Base-by-base conservation (phyloP, 2,888 invertebrate genomes). In the Dicyrtoma fusca region DNA sequence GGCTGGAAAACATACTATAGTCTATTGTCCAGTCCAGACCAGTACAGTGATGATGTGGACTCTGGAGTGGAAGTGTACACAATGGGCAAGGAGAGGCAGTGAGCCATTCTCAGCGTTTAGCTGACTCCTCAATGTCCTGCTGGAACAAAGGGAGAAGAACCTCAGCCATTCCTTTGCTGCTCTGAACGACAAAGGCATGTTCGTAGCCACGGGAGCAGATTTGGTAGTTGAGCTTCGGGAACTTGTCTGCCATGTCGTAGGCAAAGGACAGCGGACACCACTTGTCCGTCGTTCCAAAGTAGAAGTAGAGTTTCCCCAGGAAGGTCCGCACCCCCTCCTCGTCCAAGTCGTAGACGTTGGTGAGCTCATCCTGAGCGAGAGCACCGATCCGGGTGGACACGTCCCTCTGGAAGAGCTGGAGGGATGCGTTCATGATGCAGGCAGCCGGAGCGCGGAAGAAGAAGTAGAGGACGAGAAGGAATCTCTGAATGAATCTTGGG, bases 191-290 rank as follows among this genome's bases (percentile, higher is more conserved):
- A 87, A 94, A 97, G 2, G 92, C 89, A 84, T 97, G 96, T 44
- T 87, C 86, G 80, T 88, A 87, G 21, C 87, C 86, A 61, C 86
- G 83, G 21, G 85, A 84, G 82, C 90, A 90, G 21, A 91, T 81
- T 74, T 86, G 83, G 2, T 89, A 88, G 76, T 90, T 86, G 8
- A 89, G 84, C 70, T 86, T 83, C 0, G 90, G 90, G 82, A 89
- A 86, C 71, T 84, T 84, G 21, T 83, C 80, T 75, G 86, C 87
- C 72, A 96, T 83, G 75, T 90, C 88, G 26, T 89, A 84, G 82
- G 88, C 92, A 82, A 90, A 92, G 51, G 85, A 83, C 0, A 88
- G 80, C 0, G 96, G 96, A 65, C 89, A 91, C 97, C 97, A 97
- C 8, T 88, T 88, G 84, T 97, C 97, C 3, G 82, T 86, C 4